These are phyloP conservation scores for Prietella phreatophila DNA, from an alignment of 2,113 vertebrate species.

Conservation along the genomic window DNA sequence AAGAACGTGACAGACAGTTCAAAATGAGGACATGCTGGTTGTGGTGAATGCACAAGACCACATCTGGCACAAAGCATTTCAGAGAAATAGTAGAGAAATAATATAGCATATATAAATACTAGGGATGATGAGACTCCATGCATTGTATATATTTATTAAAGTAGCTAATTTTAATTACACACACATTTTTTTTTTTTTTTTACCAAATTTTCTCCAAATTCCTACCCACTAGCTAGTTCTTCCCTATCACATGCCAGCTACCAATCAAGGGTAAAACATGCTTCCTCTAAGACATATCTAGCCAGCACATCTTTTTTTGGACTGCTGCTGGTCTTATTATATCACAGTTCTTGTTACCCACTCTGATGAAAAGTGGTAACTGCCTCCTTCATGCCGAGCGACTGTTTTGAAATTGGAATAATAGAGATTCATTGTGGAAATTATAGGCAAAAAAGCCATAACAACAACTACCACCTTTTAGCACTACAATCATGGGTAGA, in stretches of 20 bases:
- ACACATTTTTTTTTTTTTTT: background rate
- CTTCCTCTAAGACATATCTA: background rate
- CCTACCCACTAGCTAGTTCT: background rate
- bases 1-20: background rate
- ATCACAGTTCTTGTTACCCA: background rate
- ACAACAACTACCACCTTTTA: background rate
- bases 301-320: background rate
- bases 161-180: background rate
- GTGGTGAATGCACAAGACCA: background rate
- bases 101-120: background rate
- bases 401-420: background rate
- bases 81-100: too few relatives aligned
- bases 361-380: background rate
- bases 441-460: background rate
- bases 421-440: background rate
- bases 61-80: background rate
- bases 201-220: too few relatives aligned
- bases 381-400: background rate
- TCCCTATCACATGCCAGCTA: background rate
- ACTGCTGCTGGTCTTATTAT: background rate
- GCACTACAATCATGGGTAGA: background rate
- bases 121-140: background rate
- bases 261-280: background rate
- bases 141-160: background rate
- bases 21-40: background rate